Base-by-base conservation (phyloP, 2,888 invertebrate species). In the Hydriomena furcata region DNA sequence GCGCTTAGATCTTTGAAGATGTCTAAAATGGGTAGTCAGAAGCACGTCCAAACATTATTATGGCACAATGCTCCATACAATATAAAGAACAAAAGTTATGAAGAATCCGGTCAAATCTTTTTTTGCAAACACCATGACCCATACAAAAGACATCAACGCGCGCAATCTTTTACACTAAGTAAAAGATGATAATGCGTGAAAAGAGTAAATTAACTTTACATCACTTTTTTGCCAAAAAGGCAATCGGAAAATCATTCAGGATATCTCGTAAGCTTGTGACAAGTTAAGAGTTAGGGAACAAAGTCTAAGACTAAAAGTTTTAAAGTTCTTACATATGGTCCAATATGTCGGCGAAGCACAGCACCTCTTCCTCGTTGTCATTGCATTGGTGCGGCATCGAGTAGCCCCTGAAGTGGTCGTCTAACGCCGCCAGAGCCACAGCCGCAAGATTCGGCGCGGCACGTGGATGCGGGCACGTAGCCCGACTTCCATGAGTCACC, bases 391-490 rank as follows among this genome's bases (percentile, higher is more conserved):
- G 73, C 90, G 95, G 58, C 91, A 92, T 13, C 12, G 65, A 7
- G 5, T 58, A 50, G 46, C 71, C 67, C 23, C 89, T 76, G 72
- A 76, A 90, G 76, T 82, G 73, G 62, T 86, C 82, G 61, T 90
- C 88, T n/a, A 90, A 91, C 10, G 95, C 95, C 17, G 95, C 94
- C 6, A 95, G 91, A 60, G 95, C 95, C 7, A 95, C 94, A 0
- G 95, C 94, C 1, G 95, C 94, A 30, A 96, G 91, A 85, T 96
- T 96, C 6, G 95, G 95, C 38, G 96, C 92, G 1, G 96, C 94
- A 43, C 95, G 91, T 0, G 95, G 95, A 78, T 96, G 95, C 1
- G 96, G 96, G 76, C 96, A 96, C 25, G 91, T 86, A 2, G 84
- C 84, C 66, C 94, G 93, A 48, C 92, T 92, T 3, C 96, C 95